These are phyloP conservation scores for Periophthalmus modestus DNA, from an alignment of 2,113 vertebrate species.

Conservation along the genomic window DNA sequence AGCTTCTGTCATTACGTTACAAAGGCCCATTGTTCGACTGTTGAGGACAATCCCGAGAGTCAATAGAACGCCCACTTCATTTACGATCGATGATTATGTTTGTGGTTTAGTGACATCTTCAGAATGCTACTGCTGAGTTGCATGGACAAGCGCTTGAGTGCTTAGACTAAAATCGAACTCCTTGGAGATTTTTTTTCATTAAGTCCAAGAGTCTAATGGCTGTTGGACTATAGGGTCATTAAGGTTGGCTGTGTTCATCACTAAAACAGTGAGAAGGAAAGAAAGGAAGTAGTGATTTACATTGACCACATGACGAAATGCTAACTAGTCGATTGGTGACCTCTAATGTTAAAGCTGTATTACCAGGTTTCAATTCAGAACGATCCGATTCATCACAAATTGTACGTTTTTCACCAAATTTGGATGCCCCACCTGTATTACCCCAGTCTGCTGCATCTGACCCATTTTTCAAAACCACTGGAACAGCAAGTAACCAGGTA, in stretches of 20 bases:
- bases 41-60: neutral
- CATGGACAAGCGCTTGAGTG: neutral
- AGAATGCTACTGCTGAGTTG: neutral
- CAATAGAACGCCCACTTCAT: neutral
- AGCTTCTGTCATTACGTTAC: neutral
- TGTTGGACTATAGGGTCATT: neutral
- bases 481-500: no score
- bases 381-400: neutral
- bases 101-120: neutral
- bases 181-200: slow-evolving; percentile 4
- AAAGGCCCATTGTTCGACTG: neutral
- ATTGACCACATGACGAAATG: neutral
- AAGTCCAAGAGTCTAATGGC: neutral
- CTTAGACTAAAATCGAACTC: neutral
- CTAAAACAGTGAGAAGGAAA: neutral
- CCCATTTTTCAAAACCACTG: no score
- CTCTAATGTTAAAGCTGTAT: neutral
- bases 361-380: neutral
- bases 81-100: neutral
- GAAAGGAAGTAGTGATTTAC: neutral
- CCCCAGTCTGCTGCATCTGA: no score
- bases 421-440: no score
- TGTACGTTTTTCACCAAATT: no score
- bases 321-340: neutral
- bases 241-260: neutral